Evolutionary conservation across 1,140 invertebrate species (phyloP), one percentile per base, ranked within the genome.

Genomic region (Drosophila funebris): DNA sequence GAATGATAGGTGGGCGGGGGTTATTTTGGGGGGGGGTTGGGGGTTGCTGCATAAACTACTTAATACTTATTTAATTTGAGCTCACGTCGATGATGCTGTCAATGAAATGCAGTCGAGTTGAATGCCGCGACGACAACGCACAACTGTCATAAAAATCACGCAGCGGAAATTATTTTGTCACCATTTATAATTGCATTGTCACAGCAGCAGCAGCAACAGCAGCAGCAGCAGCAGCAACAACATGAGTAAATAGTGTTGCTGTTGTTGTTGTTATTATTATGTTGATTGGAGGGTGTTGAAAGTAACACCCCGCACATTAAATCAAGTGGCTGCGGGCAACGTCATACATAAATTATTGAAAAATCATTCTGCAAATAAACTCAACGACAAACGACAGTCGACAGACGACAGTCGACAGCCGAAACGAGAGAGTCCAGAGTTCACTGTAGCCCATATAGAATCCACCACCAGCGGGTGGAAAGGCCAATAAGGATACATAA

Each of bases 151-250:
- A 90, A 90, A 90, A 90, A 90, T 90, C 87, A 90, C 87, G 77
- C 73, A 81, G 87, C 87, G 87, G 87, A 90, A 90, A 90, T 90
- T 90, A 90, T 90, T 90, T 90, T 90, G 87, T 90, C 87, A 90
- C 87, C 87, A 90, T 90, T 88, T 90, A 90, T 90, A 90, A 90
- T 90, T 90, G 87, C 88, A 90, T 90, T 90, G 87, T 90, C 87
- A 87, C 79, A 90, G 64, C 71, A 69, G 75, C 73, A 75, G 14
- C 44, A 48, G 13, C 44, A 33, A n/a, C 44, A 33, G 14, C 29
- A 16, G 50, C 18, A 36, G 27, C 44, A 27, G 13, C 43, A 33
- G n/a, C 44, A 33, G 13, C 27, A 14, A 61, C 18, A 36, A 53
- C 16, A 8, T 0, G 57, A 75, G 61, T 73, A 69, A 76, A 70